Base-by-base conservation (phyloP, 2,113 vertebrate genomes). In the Nerophis lumbriciformis region DNA sequence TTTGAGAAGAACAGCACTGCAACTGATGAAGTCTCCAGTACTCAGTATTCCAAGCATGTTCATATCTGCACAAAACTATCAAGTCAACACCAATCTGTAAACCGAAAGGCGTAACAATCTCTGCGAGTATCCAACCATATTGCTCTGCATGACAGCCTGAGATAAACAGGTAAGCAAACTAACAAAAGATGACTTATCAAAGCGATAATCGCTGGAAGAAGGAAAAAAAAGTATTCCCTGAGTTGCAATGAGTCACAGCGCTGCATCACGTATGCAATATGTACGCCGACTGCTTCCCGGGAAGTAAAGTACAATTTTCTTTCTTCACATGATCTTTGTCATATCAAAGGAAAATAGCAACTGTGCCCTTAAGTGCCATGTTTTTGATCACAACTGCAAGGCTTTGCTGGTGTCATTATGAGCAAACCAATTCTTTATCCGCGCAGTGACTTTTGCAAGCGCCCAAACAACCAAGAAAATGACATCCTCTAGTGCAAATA, bases 241-340 rank as follows among this genome's bases (percentile, higher is more conserved):
- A 42, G 39, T 1, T 78, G 79, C 76, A 79, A 83, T 85, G 80
- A 89, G 82, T 89, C 87, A 82, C 69, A 66, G 79, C 70, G 61
- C 66, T 67, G 77, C 52, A 69, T 87, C 80, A 85, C 76, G 72
- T 79, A 77, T 68, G 53, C 9, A 59, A 73, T 76, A 75, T 69
- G 66, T 68, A 75, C 68, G 68, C 68, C 51, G 58, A 62, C 48
- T 67, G 72, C 60, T 13, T 66, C 63, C 73, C 61, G 37, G 65
- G 57, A 79, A 74, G 71, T 68, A 66, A 71, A 73, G 81, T 79
- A 77, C 79, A 75, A 4, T 75, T 57, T 63, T 28, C 28, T 74
- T 57, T 65, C 55, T 67, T 59, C 64, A 73, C 79, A 63, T 57
- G 63, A 79, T 82, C 78, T 67, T 75, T 69, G 28, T 75, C 76